These are phyloP conservation scores for Eulemur coronatus DNA, from an alignment of 2,797 vertebrate species.

Conservation along the genomic window DNA sequence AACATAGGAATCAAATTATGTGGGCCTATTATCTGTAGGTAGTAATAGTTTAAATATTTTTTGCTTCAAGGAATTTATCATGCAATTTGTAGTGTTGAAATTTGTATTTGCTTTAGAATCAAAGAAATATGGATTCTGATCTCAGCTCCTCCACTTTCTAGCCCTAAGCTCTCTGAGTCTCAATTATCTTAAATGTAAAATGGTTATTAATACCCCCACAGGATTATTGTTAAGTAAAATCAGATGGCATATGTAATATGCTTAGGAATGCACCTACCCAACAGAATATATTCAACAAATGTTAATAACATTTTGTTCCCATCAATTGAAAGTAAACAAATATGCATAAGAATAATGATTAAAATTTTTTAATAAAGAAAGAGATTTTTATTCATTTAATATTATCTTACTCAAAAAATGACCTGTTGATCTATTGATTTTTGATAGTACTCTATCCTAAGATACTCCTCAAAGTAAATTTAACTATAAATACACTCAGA, in stretches of 20 bases:
- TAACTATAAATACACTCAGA: neutral
- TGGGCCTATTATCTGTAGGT: neutral
- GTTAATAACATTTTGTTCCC: neutral
- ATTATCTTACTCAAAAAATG: neutral
- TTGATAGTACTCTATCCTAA: neutral
- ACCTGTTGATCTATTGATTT: neutral
- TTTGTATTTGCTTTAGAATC: neutral
- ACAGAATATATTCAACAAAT: neutral
- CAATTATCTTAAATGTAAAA: slow-evolving; percentile 1
- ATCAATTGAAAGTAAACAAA: neutral
- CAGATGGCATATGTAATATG: neutral
- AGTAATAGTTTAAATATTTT: neutral
- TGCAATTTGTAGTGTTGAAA: neutral
- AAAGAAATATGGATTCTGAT: neutral
- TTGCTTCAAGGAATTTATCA: neutral
- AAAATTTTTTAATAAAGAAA: neutral
- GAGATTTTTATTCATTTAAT: neutral
- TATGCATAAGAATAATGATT: neutral
- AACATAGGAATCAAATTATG: neutral
- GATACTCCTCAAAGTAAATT: neutral
- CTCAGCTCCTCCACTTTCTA: neutral
- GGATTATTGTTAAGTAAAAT: neutral
- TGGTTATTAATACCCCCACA: neutral
- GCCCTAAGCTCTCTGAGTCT: neutral
- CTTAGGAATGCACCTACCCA: neutral